Evolutionary conservation across 23 tunicate species (phyloP).

Genomic region (Ciona savignyi): DNA sequence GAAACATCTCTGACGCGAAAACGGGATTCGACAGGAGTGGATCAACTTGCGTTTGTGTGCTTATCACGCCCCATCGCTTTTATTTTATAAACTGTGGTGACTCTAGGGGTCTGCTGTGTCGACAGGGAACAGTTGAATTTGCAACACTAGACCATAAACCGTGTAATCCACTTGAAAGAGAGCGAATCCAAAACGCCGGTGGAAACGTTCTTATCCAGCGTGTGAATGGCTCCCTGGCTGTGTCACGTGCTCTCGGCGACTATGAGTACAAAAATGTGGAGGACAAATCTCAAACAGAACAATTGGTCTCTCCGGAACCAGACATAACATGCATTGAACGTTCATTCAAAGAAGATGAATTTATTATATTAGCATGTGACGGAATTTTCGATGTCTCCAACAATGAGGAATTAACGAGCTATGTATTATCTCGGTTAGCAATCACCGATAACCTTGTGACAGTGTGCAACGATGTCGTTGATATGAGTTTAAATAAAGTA

Average conservation of each 20-base stretch:
- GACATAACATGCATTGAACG: constrained; percentile 65
- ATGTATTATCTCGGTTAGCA: constrained; percentile 40
- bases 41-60: constrained; percentile 92
- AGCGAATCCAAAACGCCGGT: constrained; percentile 94
- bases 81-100: constrained; percentile 98
- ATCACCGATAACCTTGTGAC: constrained; percentile 39
- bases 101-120: constrained; percentile 68
- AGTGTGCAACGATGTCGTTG: constrained; percentile 75
- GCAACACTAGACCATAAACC: constrained; percentile 98
- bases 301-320: constrained; percentile 94
- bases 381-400: constrained; percentile 95
- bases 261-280: constrained; percentile 88
- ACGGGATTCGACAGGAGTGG: constrained; percentile 78
- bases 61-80: constrained; percentile 75
- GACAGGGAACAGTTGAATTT: constrained; percentile 57
- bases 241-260: constrained; percentile 97
- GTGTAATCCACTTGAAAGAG: constrained; percentile 69
- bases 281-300: constrained; percentile 73
- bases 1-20: constrained; percentile 23
- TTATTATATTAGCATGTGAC: constrained; percentile 93
- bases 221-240: constrained; percentile 98
- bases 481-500: constrained; percentile 86
- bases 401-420: constrained; percentile 71
- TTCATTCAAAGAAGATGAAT: constrained; percentile 47
- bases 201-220: constrained; percentile 98